phyloP scores from a whole-genome alignment of 2,888 invertebrate species.

The Lepidocyrtoides sp. region DNA sequence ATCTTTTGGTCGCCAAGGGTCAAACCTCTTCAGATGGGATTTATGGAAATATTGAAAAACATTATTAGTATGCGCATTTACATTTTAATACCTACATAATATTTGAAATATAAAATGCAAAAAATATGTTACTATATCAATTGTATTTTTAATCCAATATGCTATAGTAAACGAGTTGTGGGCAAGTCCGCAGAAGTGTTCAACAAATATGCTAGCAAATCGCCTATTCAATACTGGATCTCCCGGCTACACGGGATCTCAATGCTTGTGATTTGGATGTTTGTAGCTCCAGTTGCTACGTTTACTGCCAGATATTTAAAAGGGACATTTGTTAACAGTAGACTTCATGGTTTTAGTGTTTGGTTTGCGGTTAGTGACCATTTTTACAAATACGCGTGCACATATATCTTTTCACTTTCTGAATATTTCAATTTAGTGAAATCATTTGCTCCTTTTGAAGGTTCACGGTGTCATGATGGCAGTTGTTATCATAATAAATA shows the following conservation, averaged over 20 bases:
- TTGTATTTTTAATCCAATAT: not conserved
- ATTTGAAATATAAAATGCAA: not conserved
- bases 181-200: not conserved
- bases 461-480: not conserved
- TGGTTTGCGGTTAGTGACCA: slow-evolving; percentile 78
- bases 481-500: not conserved
- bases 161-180: not conserved
- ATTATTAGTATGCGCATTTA: slow-evolving; percentile 25
- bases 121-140: not conserved
- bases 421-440: not conserved
- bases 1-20: slow-evolving; percentile 16
- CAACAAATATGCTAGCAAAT: slow-evolving; percentile 55
- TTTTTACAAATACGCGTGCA: too few species aligned
- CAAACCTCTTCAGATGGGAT: not conserved
- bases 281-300: slow-evolving; percentile 57
- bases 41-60: slow-evolving; percentile 44
- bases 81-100: not conserved
- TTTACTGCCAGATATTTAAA: slow-evolving; percentile 79
- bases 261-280: slow-evolving; percentile 70
- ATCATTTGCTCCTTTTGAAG: not conserved
- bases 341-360: slow-evolving; percentile 41
- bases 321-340: slow-evolving; percentile 60
- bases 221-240: not conserved
- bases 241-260: slow-evolving; percentile 55
- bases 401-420: too few species aligned